Evolutionary conservation across 2,797 vertebrate genomes (phyloP), one percentile per base, ranked within the genome.

Genomic region (Poeciliopsis paucimaculata): DNA sequence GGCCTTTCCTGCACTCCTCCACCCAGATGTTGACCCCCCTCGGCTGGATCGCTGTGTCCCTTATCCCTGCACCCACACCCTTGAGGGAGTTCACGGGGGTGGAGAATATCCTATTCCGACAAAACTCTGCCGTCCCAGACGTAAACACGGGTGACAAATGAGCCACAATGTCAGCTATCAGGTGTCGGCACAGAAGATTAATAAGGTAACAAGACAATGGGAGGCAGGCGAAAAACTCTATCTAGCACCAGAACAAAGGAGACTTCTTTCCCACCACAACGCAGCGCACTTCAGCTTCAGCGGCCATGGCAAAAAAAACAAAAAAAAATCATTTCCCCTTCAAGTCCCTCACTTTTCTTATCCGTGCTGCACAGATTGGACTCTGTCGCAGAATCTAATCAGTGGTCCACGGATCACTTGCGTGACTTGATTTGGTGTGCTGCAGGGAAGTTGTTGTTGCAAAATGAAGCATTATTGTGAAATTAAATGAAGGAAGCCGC

Each of bases 61-160:
- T 84, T 80, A 73, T 88, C 87, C 82, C 75, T 77, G 73, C 88
- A 75, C 87, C 81, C 86, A 60, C 79, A 80, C 81, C 87, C 81
- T 72, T 39, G 68, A 62, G 82, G 84, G 66, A 39, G 5, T 53
- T 43, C 62, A 72, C 1, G 1, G 49, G 8, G 88, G 79, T 0
- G 71, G 74, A 84, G 85, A 55, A 60, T 74, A 76, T 84, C 79
- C 79, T 68, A 82, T 84, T 86, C 80, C 68, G 73, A 77, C 80
- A 86, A 80, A 88, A 78, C 83, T 89, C 84, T 66, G 73, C 84
- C 84, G 88, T 88, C 90, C 90, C 90, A 94, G 92, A 95, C 87
- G 76, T 92, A 95, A 95, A 95, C 93, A 95, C 9, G 31, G 77
- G 79, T 93, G 91, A 95, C 93, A 94, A 95, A 96, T 94, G 91